Evolutionary conservation across 2,113 vertebrate genomes (phyloP).

Genomic region (Hiodon tergisus): DNA sequence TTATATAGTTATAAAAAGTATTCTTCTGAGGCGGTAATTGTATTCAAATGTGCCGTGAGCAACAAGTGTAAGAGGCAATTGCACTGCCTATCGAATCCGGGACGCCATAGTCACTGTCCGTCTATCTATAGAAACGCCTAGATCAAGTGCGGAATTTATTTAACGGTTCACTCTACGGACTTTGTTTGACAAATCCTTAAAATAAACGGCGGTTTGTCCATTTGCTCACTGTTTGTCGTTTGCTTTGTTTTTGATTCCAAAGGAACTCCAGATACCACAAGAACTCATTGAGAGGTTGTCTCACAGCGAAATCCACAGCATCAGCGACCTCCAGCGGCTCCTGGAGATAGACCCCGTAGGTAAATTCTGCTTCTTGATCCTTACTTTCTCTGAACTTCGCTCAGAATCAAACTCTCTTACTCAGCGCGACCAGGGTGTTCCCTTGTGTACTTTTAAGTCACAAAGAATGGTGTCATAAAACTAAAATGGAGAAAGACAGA

Average conservation of each 20-base stretch:
- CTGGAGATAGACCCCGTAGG: constrained; percentile 97
- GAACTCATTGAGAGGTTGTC: constrained; percentile 90
- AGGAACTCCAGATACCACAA: constrained; percentile 90
- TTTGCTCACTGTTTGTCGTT: constrained; percentile 34
- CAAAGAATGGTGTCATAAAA: constrained; percentile 20
- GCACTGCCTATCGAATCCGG: not conserved
- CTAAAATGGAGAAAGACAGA: not conserved
- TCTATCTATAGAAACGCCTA: not conserved
- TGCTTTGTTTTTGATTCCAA: constrained; percentile 33
- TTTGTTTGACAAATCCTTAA: not conserved
- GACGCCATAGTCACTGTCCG: not conserved
- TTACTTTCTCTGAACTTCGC: constrained; percentile 26
- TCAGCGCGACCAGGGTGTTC: constrained; percentile 8
- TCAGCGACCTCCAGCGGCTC: constrained; percentile 97
- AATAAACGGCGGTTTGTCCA: constrained; percentile 13
- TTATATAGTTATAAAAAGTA: not conserved
- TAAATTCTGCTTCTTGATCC: constrained; percentile 80
- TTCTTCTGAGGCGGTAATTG: constrained; percentile 27
- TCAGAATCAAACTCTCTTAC: constrained; percentile 17
- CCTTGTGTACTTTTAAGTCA: constrained; percentile 22
- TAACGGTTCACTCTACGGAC: not conserved
- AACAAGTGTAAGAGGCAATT: constrained; percentile 52
- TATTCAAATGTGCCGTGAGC: constrained; percentile 23
- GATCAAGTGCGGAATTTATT: not conserved
- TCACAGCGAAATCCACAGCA: constrained; percentile 94